phyloP scores from a whole-genome alignment of 2,888 invertebrate species.

The Bellardia pandia region DNA sequence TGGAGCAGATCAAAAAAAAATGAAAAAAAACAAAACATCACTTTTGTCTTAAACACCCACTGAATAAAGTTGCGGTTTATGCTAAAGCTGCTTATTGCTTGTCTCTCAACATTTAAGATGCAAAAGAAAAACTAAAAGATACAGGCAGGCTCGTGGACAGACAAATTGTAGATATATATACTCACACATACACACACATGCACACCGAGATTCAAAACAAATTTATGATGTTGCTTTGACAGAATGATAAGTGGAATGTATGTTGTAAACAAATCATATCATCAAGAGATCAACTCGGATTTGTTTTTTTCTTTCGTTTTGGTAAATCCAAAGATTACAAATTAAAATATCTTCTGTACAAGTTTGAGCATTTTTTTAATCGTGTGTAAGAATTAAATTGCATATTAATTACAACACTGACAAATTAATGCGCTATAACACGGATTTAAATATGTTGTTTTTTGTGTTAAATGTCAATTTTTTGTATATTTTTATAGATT shows the following conservation, averaged over 20 bases:
- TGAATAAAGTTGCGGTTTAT: conserved; percentile 38
- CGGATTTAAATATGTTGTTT: conserved; percentile 32
- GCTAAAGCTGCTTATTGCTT: conserved; percentile 10
- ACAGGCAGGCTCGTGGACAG: not conserved
- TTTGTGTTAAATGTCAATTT: conserved; percentile 39
- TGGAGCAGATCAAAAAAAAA: not conserved
- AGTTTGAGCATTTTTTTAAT: conserved; percentile 32
- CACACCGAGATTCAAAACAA: not conserved
- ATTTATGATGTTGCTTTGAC: conserved; percentile 69
- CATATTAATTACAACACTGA: conserved; percentile 56
- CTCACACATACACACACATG: not conserved
- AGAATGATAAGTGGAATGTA: conserved; percentile 68
- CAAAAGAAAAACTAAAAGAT: conserved; percentile 8
- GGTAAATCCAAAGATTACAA: conserved; percentile 43
- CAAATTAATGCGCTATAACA: conserved; percentile 50
- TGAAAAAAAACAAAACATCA: conserved; percentile 28
- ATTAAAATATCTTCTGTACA: conserved; percentile 33
- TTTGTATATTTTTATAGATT: not conserved
- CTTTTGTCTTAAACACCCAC: conserved; percentile 61
- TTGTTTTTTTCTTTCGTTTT: conserved; percentile 23
- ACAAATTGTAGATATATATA: not conserved
- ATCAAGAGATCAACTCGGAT: conserved; percentile 58
- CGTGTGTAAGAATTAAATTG: conserved; percentile 52
- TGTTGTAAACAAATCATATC: conserved; percentile 70
- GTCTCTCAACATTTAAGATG: conserved; percentile 45